These are phyloP conservation scores for Ceratoteleas bidentatus DNA, from an alignment of 1,140 invertebrate species.

Conservation along the genomic window DNA sequence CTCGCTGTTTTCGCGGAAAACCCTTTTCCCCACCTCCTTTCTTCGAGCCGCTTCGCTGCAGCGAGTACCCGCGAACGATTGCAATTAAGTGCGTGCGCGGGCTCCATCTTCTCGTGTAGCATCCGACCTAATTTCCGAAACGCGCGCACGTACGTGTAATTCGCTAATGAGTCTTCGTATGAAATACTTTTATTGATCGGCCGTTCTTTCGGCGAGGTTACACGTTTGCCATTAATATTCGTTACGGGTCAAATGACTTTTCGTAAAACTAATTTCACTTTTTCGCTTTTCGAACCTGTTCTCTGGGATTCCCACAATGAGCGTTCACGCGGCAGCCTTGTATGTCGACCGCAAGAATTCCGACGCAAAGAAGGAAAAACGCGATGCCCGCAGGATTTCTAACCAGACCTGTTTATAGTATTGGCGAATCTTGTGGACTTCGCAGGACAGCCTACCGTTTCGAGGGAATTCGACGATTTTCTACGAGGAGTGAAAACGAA, in stretches of 20 bases:
- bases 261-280: slow-evolving; percentile 69
- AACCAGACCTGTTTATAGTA: slow-evolving; percentile 63
- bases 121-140: slow-evolving; percentile 63
- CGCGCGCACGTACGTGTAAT: slow-evolving; percentile 20
- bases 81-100: slow-evolving; percentile 49
- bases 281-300: slow-evolving; percentile 70
- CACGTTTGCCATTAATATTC: slow-evolving; percentile 29
- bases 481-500: slow-evolving; percentile 9
- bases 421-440: slow-evolving; percentile 54
- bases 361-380: slow-evolving; percentile 55
- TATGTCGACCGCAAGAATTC: slow-evolving; percentile 40
- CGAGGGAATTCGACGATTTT: slow-evolving; percentile 43
- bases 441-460: slow-evolving; percentile 43
- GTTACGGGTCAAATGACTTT: slow-evolving; percentile 26
- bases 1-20: not conserved
- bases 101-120: slow-evolving; percentile 38
- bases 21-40: slow-evolving; percentile 33
- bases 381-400: slow-evolving; percentile 53
- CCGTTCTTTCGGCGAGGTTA: not conserved
- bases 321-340: slow-evolving; percentile 65
- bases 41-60: slow-evolving; percentile 17
- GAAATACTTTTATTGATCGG: slow-evolving; percentile 32
- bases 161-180: slow-evolving; percentile 21
- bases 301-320: slow-evolving; percentile 39
- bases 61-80: slow-evolving; percentile 36